Conservation (phyloP, 2,888 invertebrate species). For the Epiblema foenella region DNA sequence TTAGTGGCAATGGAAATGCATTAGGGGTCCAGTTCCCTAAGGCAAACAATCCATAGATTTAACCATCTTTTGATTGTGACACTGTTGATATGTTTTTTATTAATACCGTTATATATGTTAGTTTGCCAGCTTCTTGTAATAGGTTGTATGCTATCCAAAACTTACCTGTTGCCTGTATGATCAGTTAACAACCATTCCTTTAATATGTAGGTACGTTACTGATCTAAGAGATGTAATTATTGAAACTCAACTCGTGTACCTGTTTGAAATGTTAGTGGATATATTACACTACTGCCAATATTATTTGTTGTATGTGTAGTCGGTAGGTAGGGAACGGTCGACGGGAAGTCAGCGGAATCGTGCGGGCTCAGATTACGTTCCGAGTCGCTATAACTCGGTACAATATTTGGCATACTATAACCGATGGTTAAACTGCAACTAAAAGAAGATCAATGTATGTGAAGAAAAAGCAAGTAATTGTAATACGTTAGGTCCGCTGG, state of each 20-base stretch:
- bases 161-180: not conserved
- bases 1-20: no score
- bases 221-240: not conserved
- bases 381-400: slow-evolving; percentile 31
- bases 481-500: no score
- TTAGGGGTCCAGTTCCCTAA: no score
- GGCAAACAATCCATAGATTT: no score
- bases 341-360: slow-evolving; percentile 62
- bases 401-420: not conserved
- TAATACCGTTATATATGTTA: no score
- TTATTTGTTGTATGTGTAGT: slow-evolving; percentile 4
- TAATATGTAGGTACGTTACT: not conserved
- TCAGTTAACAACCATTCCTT: no score
- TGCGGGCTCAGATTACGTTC: slow-evolving; percentile 59
- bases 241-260: not conserved
- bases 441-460: not conserved
- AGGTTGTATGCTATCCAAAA: no score
- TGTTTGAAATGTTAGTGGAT: not conserved
- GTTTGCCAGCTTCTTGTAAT: no score
- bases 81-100: no score
- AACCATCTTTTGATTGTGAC: no score
- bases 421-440: not conserved
- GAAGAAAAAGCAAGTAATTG: not conserved
- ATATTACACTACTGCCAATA: slow-evolving; percentile 22
- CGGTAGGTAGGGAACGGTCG: slow-evolving; percentile 47